Evolutionary conservation across 2,113 vertebrate genomes (phyloP).

Genomic region (Takifugu flavidus): DNA sequence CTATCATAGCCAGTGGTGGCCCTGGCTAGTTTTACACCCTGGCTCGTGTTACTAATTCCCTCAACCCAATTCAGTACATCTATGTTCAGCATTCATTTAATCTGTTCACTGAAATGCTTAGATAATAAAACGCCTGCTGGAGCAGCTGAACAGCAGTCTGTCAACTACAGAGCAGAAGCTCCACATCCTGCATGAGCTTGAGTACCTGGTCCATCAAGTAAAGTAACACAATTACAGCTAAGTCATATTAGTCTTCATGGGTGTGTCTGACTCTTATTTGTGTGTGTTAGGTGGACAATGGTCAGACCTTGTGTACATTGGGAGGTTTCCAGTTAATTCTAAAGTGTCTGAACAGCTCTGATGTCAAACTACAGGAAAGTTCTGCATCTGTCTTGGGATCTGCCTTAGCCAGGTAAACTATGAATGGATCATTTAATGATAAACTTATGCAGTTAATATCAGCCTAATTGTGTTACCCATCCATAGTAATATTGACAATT

Average conservation of each 20-base stretch:
- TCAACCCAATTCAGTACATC: too few species aligned
- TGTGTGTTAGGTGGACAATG: constrained; percentile 88
- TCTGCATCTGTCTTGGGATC: constrained; percentile 91
- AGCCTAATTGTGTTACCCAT: background rate
- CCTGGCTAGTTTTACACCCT: too few species aligned
- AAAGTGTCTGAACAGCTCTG: constrained; percentile 82
- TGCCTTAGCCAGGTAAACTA: constrained; percentile 81
- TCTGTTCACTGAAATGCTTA: constrained; percentile 42
- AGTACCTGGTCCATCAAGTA: constrained; percentile 86
- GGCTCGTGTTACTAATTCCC: too few species aligned
- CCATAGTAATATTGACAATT: background rate
- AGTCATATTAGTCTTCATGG: background rate
- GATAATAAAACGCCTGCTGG: constrained; percentile 85
- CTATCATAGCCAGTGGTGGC: too few species aligned
- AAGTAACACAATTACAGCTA: background rate
- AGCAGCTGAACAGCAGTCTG: constrained; percentile 81
- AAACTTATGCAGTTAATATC: background rate
- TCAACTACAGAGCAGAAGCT: constrained; percentile 81
- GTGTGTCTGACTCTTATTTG: constrained; percentile 19
- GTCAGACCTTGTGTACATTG: constrained; percentile 83
- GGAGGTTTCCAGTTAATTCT: constrained; percentile 85
- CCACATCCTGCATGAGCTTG: constrained; percentile 84
- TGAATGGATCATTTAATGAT: background rate
- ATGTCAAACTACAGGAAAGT: constrained; percentile 80
- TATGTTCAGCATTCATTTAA: too few species aligned